Percentiles rank a stretch among this genome's conserved stretches.
phyloP scores from a whole-genome alignment of 1,140 invertebrate species.

The Zaprionus ghesquierei region DNA sequence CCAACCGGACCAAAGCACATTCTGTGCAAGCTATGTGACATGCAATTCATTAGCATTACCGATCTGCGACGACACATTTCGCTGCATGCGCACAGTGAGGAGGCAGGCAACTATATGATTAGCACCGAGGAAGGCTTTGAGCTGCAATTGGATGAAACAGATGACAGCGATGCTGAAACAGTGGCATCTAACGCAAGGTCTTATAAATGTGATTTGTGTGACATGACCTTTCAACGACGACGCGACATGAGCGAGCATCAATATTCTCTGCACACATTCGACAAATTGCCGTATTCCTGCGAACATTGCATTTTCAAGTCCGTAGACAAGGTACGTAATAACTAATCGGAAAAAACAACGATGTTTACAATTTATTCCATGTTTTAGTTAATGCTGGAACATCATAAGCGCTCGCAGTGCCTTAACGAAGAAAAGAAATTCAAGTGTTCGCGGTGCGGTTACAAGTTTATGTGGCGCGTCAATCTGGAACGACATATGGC shows the following conservation, averaged over 20 bases:
- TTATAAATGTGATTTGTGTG: slow-evolving; percentile 58
- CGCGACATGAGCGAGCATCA: slow-evolving; percentile 65
- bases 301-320: slow-evolving; percentile 62
- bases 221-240: slow-evolving; percentile 49
- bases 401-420: slow-evolving; percentile 55
- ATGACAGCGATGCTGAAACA: slow-evolving; percentile 64
- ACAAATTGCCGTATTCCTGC: slow-evolving; percentile 59
- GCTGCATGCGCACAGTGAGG: slow-evolving; percentile 39
- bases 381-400: slow-evolving; percentile 44
- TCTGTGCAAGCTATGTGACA: slow-evolving; percentile 64
- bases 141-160: slow-evolving; percentile 63
- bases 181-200: background rate
- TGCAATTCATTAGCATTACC: slow-evolving; percentile 57
- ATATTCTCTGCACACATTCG: slow-evolving; percentile 61
- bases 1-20: slow-evolving; percentile 60
- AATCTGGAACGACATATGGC: slow-evolving; percentile 50
- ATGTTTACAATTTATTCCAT: background rate
- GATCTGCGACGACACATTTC: slow-evolving; percentile 56
- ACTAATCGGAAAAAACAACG: background rate
- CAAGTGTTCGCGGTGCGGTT: slow-evolving; percentile 53
- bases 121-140: slow-evolving; percentile 65
- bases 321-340: slow-evolving; percentile 46
- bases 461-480: slow-evolving; percentile 65
- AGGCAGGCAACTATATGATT: slow-evolving; percentile 56
- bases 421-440: slow-evolving; percentile 57